Conservation (phyloP, 2,797 vertebrate genomes). For the Argentina silus region DNA sequence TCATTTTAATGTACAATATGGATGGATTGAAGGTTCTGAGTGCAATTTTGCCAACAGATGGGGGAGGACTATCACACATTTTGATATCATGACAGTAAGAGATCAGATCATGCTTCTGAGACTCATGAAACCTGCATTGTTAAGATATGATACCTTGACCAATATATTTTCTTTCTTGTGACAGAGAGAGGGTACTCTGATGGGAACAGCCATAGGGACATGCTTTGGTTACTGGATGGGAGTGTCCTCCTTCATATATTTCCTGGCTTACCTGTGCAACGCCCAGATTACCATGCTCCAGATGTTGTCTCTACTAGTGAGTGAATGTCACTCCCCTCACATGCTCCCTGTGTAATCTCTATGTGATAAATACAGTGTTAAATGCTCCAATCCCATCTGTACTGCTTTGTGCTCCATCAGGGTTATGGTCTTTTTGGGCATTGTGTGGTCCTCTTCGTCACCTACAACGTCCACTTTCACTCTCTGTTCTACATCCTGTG, state of each 20-base stretch:
- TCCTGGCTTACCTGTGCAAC: conserved; percentile 94
- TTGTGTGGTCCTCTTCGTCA: conserved; percentile 92
- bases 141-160: neutral
- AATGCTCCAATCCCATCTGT: neutral
- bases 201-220: conserved; percentile 98
- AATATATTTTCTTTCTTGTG: neutral
- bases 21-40: neutral
- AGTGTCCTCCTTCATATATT: conserved; percentile 93
- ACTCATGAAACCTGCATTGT: neutral
- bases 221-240: conserved; percentile 99
- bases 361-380: neutral
- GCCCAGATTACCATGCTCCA: conserved; percentile 98
- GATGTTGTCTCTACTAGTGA: conserved; percentile 92
- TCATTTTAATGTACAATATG: neutral
- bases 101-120: neutral
- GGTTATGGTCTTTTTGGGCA: conserved; percentile 96
- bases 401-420: conserved; percentile 65
- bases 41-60: neutral
- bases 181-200: conserved; percentile 95
- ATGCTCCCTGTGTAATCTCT: neutral
- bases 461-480: conserved; percentile 97
- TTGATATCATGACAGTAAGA: neutral
- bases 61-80: neutral
- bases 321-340: conserved; percentile 46
- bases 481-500: conserved; percentile 95